phyloP scores from a whole-genome alignment of 2,888 invertebrate species.

The Thereva unica region DNA sequence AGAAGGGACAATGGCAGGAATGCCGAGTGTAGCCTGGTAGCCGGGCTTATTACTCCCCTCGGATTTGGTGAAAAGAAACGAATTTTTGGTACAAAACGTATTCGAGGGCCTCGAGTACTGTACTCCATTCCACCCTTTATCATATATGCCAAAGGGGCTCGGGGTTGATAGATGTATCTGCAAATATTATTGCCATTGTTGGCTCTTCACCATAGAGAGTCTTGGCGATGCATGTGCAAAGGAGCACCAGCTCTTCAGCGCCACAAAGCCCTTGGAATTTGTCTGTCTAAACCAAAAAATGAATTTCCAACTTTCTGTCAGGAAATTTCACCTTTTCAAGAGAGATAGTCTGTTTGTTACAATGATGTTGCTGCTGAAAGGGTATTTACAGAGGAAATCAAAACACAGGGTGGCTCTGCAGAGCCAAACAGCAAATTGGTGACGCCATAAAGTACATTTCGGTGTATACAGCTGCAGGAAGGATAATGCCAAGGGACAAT shows the following conservation, averaged over 20 bases:
- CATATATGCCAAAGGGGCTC: neutral
- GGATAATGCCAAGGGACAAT: neutral
- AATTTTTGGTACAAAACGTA: neutral
- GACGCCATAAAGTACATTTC: neutral
- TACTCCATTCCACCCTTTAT: neutral
- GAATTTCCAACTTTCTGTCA: slow-evolving; percentile 18
- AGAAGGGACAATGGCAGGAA: slow-evolving; percentile 12
- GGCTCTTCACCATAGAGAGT: slow-evolving; percentile 3
- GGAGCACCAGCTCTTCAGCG: neutral
- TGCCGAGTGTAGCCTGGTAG: neutral
- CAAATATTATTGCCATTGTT: slow-evolving; percentile 10
- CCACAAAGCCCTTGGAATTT: slow-evolving; percentile 23
- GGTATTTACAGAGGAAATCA: neutral
- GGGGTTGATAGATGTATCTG: slow-evolving; percentile 4
- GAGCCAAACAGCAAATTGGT: neutral
- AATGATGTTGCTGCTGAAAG: slow-evolving; percentile 1
- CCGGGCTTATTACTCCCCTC: slow-evolving; percentile 24
- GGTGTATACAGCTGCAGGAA: neutral
- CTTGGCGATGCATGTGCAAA: slow-evolving; percentile 16
- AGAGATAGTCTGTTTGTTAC: slow-evolving; percentile 1
- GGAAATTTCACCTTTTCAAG: neutral
- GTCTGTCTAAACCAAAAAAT: slow-evolving; percentile 25
- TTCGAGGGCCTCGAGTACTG: no score
- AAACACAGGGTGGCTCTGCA: neutral
- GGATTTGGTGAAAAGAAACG: slow-evolving; percentile 4